Percentiles rank a stretch among this genome's conserved stretches.
phyloP scores from a whole-genome alignment of 2,113 vertebrate genomes.

The Sterrhoptilus dennistouni region DNA sequence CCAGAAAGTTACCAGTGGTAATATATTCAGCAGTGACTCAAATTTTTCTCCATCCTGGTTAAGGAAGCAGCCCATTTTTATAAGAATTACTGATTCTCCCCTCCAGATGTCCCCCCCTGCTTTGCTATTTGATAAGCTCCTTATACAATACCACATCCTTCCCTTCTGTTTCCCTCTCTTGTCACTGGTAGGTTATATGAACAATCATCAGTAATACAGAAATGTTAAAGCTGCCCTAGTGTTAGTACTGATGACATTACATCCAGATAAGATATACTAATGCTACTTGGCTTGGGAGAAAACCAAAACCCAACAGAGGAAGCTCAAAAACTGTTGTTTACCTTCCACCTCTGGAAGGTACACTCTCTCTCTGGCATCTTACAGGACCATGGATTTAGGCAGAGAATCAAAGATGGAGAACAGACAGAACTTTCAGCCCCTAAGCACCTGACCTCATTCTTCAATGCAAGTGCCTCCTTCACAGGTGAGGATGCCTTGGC shows the following conservation, averaged over 20 bases:
- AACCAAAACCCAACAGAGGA: background rate
- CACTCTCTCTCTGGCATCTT: background rate
- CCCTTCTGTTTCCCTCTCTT: background rate
- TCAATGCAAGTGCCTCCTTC: background rate
- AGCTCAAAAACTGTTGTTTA: background rate
- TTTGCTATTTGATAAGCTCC: background rate
- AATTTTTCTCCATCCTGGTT: background rate
- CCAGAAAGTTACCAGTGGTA: background rate
- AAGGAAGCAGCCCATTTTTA: background rate
- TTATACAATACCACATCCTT: background rate
- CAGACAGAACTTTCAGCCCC: background rate
- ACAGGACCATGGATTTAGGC: background rate
- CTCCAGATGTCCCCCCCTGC: background rate
- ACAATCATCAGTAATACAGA: background rate
- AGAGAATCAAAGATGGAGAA: background rate
- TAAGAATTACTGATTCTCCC: background rate
- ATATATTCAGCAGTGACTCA: background rate
- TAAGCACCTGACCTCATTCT: background rate
- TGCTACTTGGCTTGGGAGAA: background rate
- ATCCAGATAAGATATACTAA: background rate
- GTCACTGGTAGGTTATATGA: background rate
- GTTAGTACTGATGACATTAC: background rate
- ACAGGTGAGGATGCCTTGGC: background rate
- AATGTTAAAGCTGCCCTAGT: background rate
- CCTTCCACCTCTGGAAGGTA: background rate